phyloP scores from a whole-genome alignment of 2,888 invertebrate species.

The Hypomecis atomaria region DNA sequence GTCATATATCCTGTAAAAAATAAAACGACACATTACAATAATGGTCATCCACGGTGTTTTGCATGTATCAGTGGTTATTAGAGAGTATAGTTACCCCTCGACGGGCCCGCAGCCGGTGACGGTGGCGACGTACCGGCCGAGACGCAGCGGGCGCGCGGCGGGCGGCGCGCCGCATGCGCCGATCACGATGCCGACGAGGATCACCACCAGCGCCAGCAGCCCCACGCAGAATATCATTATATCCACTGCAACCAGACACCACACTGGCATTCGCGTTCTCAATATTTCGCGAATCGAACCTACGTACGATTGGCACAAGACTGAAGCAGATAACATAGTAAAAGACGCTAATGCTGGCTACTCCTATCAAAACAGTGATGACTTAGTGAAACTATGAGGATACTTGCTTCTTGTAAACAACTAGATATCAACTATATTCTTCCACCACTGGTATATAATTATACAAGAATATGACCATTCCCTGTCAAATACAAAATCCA shows the following conservation, averaged over 20 bases:
- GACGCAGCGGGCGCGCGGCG: slow-evolving; percentile 86
- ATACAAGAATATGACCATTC: no score
- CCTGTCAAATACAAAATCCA: no score
- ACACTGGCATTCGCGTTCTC: neutral
- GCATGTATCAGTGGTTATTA: no score
- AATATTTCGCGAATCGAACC: neutral
- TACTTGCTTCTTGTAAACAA: no score
- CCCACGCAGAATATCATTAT: slow-evolving; percentile 83
- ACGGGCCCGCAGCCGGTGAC: slow-evolving; percentile 91
- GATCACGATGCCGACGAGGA: slow-evolving; percentile 86
- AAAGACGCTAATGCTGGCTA: no score
- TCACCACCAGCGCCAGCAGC: slow-evolving; percentile 86
- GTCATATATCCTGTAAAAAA: slow-evolving; percentile 85
- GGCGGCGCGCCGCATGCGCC: slow-evolving; percentile 81
- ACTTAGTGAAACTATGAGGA: no score
- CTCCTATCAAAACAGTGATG: no score
- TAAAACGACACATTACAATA: slow-evolving; percentile 16
- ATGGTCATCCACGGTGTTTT: no score
- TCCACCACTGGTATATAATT: no score
- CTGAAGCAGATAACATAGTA: neutral
- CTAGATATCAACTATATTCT: no score
- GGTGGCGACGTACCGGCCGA: slow-evolving; percentile 89
- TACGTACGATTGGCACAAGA: neutral
- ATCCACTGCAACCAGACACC: slow-evolving; percentile 71
- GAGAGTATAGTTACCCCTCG: slow-evolving; percentile 85